These are phyloP conservation scores for Aphis craccivora DNA, from an alignment of 1,140 invertebrate species.

Conservation along the genomic window DNA sequence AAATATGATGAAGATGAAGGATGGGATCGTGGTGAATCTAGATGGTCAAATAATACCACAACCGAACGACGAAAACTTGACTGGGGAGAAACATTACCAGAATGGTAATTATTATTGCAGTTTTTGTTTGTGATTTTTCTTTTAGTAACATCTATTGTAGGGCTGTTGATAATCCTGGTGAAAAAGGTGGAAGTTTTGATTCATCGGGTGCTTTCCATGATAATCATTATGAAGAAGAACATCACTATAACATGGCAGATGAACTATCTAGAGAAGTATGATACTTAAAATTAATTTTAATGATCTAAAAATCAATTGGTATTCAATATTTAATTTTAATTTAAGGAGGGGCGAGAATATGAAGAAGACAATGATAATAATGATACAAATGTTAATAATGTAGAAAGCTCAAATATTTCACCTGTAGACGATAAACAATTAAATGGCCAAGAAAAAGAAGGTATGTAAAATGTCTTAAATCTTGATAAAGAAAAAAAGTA, in stretches of 20 bases:
- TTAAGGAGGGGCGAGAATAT: constrained; percentile 41
- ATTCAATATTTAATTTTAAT: background rate
- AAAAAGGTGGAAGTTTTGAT: constrained; percentile 86
- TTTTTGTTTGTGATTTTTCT: background rate
- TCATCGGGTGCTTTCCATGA: constrained; percentile 83
- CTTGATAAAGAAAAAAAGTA: background rate
- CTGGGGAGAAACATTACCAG: constrained; percentile 58
- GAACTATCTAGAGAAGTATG: constrained; percentile 33
- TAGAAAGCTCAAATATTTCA: constrained; percentile 48
- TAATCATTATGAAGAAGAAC: constrained; percentile 70
- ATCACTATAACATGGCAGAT: constrained; percentile 59
- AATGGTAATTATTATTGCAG: constrained; percentile 35
- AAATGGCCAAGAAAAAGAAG: constrained; percentile 52
- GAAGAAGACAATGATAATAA: constrained; percentile 49
- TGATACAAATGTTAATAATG: constrained; percentile 33
- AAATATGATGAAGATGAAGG: constrained; percentile 55
- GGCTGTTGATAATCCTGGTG: constrained; percentile 77
- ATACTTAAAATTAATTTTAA: background rate
- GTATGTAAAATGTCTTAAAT: background rate
- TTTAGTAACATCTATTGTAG: constrained; percentile 61
- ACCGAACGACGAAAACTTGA: constrained; percentile 49
- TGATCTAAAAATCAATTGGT: background rate
- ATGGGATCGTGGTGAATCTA: constrained; percentile 53
- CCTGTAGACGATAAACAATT: constrained; percentile 29
- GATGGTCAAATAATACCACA: constrained; percentile 38